Base-by-base conservation (phyloP, 2,797 vertebrate genomes). In the Champsocephalus esox region DNA sequence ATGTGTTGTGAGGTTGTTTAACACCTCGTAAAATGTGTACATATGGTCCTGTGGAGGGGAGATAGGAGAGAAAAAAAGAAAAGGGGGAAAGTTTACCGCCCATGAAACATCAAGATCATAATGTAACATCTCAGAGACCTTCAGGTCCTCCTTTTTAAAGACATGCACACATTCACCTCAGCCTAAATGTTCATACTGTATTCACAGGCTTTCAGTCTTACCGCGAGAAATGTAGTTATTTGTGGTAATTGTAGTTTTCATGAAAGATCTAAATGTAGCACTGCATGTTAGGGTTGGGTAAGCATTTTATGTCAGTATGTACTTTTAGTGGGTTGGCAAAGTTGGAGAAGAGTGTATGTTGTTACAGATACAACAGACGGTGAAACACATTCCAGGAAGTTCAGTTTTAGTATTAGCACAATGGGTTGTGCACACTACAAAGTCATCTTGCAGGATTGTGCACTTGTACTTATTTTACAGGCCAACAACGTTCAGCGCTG, bases 11-110 rank as follows among this genome's bases (percentile, higher is more conserved):
- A 52, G 60, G 50, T 51, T 64, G 38, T 61, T 75, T 28, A 64
- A 17, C 63, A 50, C 55, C 69, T 71, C 12, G 17, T 81, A 70
- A 81, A 83, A 75, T 34, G 66, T 58, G 52, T 48, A 43, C 66
- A 78, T 51, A 60, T 58, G 60, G 16, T 71, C n/a, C 67, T 16
- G 64, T 2, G 2, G n/a, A 69, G 13, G 46, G 6, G 12, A 52
- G 19, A 57, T 13, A 43, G 12, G 48, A 12, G 8, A 45, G 12
- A 24, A 32, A 12, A 2, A 10, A 34, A 34, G 34, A 34, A 34
- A n/a, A 10, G 24, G 17, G 12, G n/a, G 48, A 38, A n/a, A 14
- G 10, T 24, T 52, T 7, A 50, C 58, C 7, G 8, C 3, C 14
- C 4, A 55, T 55, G 4, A 21, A 54, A 46, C 52, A 46, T 2